Evolutionary conservation across 2,797 vertebrate species (phyloP).

Genomic region (Austrolebias charrua): DNA sequence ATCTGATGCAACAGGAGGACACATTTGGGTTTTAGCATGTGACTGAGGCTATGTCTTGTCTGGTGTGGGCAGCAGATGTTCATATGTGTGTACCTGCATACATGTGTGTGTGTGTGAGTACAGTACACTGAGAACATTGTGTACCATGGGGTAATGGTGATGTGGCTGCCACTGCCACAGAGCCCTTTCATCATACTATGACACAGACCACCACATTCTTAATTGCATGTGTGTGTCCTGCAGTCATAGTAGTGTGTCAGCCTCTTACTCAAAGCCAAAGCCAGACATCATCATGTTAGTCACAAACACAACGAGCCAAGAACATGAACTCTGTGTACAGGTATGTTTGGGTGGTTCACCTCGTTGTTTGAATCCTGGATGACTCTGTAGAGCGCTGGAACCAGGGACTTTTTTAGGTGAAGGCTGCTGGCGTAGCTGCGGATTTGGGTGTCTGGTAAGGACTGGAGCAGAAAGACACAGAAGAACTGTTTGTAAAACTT

Average conservation of each 20-base stretch:
- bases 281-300: constrained; percentile 28
- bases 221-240: constrained; percentile 12
- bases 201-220: constrained; percentile 16
- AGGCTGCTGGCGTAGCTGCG: constrained; percentile 91
- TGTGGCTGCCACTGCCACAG: constrained; percentile 6
- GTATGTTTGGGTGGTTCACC: constrained; percentile 72
- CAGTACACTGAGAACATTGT: constrained; percentile 22
- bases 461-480: constrained; percentile 69
- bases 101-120: background rate
- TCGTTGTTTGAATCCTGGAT: constrained; percentile 96
- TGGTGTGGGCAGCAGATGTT: constrained; percentile 41
- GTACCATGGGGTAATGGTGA: constrained; percentile 43
- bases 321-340: constrained; percentile 3
- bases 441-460: constrained; percentile 93
- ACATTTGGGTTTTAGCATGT: constrained; percentile 5
- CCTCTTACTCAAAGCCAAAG: constrained; percentile 25
- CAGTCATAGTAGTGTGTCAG: constrained; percentile 17
- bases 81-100: constrained; percentile 2
- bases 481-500: background rate
- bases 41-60: background rate
- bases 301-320: constrained; percentile 33
- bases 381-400: constrained; percentile 93
- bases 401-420: constrained; percentile 91
- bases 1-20: background rate
- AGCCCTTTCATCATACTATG: constrained; percentile 15